These are phyloP conservation scores for Maniola jurtina DNA, from an alignment of 1,140 invertebrate species.

Conservation along the genomic window DNA sequence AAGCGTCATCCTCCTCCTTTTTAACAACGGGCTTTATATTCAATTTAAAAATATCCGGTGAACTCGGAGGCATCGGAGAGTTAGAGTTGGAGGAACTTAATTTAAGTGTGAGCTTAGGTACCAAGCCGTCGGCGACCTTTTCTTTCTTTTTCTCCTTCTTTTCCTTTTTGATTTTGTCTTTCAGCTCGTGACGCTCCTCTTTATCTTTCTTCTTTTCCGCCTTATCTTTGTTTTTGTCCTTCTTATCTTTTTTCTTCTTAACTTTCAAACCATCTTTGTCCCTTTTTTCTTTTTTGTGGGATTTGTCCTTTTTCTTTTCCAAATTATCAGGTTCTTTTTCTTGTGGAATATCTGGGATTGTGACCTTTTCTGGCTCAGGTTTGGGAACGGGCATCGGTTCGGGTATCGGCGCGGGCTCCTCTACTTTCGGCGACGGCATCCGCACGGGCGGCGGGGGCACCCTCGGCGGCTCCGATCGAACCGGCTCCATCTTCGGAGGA, in stretches of 20 bases:
- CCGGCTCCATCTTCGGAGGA: constrained; percentile 67
- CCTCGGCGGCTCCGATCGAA: constrained; percentile 51
- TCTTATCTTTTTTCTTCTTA: constrained; percentile 90
- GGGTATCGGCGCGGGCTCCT: constrained; percentile 17
- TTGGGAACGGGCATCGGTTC: constrained; percentile 28
- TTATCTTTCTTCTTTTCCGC: constrained; percentile 80
- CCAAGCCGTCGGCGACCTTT: constrained; percentile 75
- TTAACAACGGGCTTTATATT: constrained; percentile 87
- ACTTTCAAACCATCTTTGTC: constrained; percentile 82
- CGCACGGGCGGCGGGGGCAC: constrained; percentile 35
- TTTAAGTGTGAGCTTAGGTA: constrained; percentile 91
- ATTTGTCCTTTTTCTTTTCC: constrained; percentile 83
- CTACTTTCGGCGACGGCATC: constrained; percentile 32
- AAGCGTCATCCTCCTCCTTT: constrained; percentile 79
- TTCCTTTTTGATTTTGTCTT: constrained; percentile 82
- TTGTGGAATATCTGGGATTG: constrained; percentile 38
- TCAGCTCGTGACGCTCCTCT: constrained; percentile 79
- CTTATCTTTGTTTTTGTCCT: constrained; percentile 82
- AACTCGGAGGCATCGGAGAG: constrained; percentile 82
- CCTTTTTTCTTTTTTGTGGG: constrained; percentile 86
- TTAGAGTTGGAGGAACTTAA: constrained; percentile 81
- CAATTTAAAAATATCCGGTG: constrained; percentile 84
- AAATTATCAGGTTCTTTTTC: constrained; percentile 76
- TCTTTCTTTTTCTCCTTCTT: constrained; percentile 82
- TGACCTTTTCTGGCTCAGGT: constrained; percentile 37